Evolutionary conservation across 1,140 invertebrate genomes (phyloP), one percentile per base, ranked within the genome.

Genomic region (Dendrolimus punctatus): DNA sequence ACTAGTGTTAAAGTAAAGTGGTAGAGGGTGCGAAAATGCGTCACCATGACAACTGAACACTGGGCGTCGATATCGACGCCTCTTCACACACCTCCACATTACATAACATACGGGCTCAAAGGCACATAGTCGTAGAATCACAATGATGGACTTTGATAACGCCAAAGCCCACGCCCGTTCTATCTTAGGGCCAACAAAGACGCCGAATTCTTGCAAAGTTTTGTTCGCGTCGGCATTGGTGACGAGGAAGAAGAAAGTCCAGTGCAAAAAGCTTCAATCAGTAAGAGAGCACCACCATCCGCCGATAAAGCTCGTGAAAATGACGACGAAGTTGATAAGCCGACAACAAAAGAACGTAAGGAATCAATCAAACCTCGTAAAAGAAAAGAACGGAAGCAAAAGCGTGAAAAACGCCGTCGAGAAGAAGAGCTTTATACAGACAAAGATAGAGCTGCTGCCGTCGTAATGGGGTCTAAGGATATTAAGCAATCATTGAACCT

Each of bases 381-480:
- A 49, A 73, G 70, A 46, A 73, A 58, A 46, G 70, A 77, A 23
- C 70, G 68, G 40, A 88, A 85, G 65, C 86, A 84, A 85, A 88
- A 83, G 64, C 88, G 85, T 7, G 87, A 89, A 38, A 80, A 88
- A 58, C 88, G 90, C 37, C 88, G 89, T 10, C 88, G 89, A n/a
- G 91, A 93, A 62, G 92, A 94, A 55, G 95, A 96, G 71, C 79
- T 94, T 8, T 97, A 96, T 71, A 96, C 95, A 6, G 95, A 97
- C 76, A 97, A 96, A 71, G 95, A 96, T 75, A 83, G 95, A 6
- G 95, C 95, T 0, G 95, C 95, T 0, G 95, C 95, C 2, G 95
- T 96, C 5, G 94, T 95, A 63, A 90, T 96, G 89, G 94, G 94
- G 0, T 92, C 88, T 57, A 87, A 91, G 46, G 95, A 97, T 72